A percentile compares a stretch with the other conserved stretches of the same genome.
phyloP scores from a whole-genome alignment of 1,140 invertebrate genomes.

The Drosophila saltans region DNA sequence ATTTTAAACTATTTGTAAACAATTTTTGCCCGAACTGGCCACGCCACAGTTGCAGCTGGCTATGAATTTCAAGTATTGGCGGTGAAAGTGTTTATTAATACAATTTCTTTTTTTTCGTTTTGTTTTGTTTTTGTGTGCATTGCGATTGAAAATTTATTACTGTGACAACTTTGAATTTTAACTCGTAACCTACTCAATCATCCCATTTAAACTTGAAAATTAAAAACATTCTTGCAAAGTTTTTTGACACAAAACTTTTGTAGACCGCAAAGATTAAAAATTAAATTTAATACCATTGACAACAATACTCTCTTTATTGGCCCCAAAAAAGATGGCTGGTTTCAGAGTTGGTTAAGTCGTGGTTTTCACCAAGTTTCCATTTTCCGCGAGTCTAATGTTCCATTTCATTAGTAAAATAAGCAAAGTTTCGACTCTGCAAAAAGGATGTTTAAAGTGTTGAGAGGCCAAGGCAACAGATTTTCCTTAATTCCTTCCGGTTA shows the following conservation, averaged over 20 bases:
- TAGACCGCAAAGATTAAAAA: too few relatives aligned
- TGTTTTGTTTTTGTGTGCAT: conserved; percentile 1
- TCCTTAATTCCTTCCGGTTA: too few relatives aligned
- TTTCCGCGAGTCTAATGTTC: conserved; percentile 13
- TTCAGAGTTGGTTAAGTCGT: background rate
- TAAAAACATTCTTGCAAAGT: too few relatives aligned
- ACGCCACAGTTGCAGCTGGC: conserved; percentile 44
- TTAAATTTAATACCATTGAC: too few relatives aligned
- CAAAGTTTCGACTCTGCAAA: too few relatives aligned
- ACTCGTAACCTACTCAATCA: too few relatives aligned
- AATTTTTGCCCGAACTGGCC: conserved; percentile 41
- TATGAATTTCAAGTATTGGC: conserved; percentile 65
- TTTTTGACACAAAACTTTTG: too few relatives aligned
- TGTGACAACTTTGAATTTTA: too few relatives aligned
- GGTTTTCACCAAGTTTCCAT: conserved; percentile 32
- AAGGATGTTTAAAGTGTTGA: too few relatives aligned
- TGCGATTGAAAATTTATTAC: too few relatives aligned
- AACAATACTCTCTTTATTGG: background rate
- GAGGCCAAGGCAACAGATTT: too few relatives aligned
- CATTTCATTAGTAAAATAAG: conserved; percentile 37
- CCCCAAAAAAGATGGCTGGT: conserved; percentile 34
- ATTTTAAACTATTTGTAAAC: conserved; percentile 63
- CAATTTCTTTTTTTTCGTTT: conserved; percentile 60
- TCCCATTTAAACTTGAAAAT: too few relatives aligned
- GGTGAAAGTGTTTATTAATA: conserved; percentile 79